These are phyloP conservation scores for Zenarchopterus dispar DNA, from an alignment of 2,797 vertebrate genomes.

Conservation along the genomic window DNA sequence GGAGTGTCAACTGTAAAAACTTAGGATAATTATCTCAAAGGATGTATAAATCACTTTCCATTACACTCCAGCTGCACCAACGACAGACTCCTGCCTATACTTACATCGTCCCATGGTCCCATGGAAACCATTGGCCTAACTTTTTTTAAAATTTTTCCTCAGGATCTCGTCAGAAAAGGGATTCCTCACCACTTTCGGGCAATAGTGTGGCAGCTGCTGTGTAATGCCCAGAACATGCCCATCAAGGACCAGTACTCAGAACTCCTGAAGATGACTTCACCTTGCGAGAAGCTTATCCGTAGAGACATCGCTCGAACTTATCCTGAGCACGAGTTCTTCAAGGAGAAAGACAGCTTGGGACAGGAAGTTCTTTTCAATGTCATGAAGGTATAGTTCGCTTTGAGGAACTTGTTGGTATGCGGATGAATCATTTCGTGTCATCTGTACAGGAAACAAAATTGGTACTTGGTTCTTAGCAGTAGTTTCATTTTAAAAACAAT, in stretches of 20 bases:
- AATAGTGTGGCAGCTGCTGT: conserved; percentile 97
- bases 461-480: background rate
- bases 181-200: conserved; percentile 98
- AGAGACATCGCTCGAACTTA: conserved; percentile 98
- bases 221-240: conserved; percentile 94
- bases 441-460: conserved; percentile 2
- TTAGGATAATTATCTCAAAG: too few relatives aligned
- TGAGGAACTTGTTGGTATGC: conserved; percentile 4
- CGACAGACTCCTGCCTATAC: background rate
- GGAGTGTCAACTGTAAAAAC: too few relatives aligned
- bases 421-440: background rate
- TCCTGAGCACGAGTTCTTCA: conserved; percentile 98
- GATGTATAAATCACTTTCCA: too few relatives aligned
- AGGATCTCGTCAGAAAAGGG: conserved; percentile 97
- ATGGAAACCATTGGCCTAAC: background rate
- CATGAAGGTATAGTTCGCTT: conserved; percentile 89
- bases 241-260: conserved; percentile 99
- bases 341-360: conserved; percentile 96
- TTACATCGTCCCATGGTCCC: too few relatives aligned
- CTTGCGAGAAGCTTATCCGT: conserved; percentile 96
- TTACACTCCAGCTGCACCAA: background rate
- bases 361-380: conserved; percentile 99
- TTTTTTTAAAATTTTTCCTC: conserved; percentile 5
- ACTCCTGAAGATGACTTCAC: conserved; percentile 97
- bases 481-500: background rate